A percentile compares a stretch with the other conserved stretches of the same genome.
phyloP scores from a whole-genome alignment of 2,888 invertebrate species.

The Dynastes maya region DNA sequence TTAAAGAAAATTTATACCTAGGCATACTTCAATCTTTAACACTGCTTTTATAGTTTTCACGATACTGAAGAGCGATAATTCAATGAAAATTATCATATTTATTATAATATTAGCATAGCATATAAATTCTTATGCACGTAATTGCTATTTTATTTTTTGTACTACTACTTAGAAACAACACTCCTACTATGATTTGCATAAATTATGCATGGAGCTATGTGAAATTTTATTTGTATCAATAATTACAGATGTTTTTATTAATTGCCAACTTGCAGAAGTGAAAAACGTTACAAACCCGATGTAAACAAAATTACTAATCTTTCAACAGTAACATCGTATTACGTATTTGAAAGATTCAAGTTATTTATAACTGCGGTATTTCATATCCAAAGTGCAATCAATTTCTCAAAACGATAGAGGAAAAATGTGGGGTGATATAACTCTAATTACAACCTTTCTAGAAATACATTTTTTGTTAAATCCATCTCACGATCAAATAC shows the following conservation, averaged over 20 bases:
- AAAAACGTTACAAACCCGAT: background rate
- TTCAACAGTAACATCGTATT: background rate
- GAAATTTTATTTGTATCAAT: conserved; percentile 56
- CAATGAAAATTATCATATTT: conserved; percentile 13
- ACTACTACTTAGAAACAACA: conserved; percentile 55
- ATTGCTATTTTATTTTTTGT: conserved; percentile 28
- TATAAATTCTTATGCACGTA: conserved; percentile 9
- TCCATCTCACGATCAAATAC: conserved; percentile 29
- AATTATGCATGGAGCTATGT: conserved; percentile 55
- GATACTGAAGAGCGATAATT: conserved; percentile 2
- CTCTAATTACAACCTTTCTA: conserved; percentile 22
- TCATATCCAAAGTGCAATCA: background rate
- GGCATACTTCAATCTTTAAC: no score
- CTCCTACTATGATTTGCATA: conserved; percentile 64
- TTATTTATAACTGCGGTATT: conserved; percentile 2
- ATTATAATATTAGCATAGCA: conserved; percentile 31
- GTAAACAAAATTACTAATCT: background rate
- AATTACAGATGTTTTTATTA: conserved; percentile 50
- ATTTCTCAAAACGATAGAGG: background rate
- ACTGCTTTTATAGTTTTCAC: no score
- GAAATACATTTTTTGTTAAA: conserved; percentile 21
- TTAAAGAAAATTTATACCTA: no score
- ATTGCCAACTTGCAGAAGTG: background rate
- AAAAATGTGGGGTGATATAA: conserved; percentile 16
- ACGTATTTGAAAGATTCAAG: background rate